Percentiles rank a stretch among this genome's conserved stretches.
Conservation (phyloP, 2,888 invertebrate genomes). For the Epinotia nisella region DNA sequence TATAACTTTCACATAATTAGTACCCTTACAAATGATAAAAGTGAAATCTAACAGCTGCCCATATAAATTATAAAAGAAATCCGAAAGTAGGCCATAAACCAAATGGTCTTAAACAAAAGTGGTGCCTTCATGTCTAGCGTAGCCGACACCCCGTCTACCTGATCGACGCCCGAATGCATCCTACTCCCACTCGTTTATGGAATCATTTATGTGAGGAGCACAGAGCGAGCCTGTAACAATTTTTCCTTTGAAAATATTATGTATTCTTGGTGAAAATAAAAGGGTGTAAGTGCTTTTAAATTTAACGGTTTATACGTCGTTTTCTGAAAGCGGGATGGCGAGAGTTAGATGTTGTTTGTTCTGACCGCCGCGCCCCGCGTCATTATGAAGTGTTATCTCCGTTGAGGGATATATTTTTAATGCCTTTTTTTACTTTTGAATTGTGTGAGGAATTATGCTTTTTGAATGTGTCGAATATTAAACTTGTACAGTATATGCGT, state of each 20-base stretch:
- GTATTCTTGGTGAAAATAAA: background rate
- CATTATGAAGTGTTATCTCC: conserved; percentile 83
- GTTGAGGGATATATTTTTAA: conserved; percentile 82
- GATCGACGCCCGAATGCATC: conserved; percentile 35
- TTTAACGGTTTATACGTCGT: conserved; percentile 9
- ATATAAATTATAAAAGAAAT: conserved; percentile 50
- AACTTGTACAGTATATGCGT: conserved; percentile 62
- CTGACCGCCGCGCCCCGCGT: conserved; percentile 83
- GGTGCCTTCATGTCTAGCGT: conserved; percentile 24
- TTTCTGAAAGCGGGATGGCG: conserved; percentile 56
- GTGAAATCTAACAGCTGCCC: conserved; percentile 15
- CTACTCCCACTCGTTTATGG: conserved; percentile 60
- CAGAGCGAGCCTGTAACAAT: conserved; percentile 9
- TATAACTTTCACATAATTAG: conserved; percentile 13
- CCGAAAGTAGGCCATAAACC: conserved; percentile 28
- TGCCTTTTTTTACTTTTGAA: conserved; percentile 67
- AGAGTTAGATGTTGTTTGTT: conserved; percentile 77
- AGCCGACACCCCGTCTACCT: conserved; percentile 27
- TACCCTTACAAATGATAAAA: conserved; percentile 24
- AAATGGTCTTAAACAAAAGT: conserved; percentile 30
- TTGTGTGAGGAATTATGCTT: conserved; percentile 81
- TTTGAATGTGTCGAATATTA: conserved; percentile 75
- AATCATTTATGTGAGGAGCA: conserved; percentile 55
- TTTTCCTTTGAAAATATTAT: conserved; percentile 25
- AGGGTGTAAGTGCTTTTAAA: background rate